Base-by-base conservation (phyloP, 2,113 vertebrate species). In the Cynoglossus semilaevis region DNA sequence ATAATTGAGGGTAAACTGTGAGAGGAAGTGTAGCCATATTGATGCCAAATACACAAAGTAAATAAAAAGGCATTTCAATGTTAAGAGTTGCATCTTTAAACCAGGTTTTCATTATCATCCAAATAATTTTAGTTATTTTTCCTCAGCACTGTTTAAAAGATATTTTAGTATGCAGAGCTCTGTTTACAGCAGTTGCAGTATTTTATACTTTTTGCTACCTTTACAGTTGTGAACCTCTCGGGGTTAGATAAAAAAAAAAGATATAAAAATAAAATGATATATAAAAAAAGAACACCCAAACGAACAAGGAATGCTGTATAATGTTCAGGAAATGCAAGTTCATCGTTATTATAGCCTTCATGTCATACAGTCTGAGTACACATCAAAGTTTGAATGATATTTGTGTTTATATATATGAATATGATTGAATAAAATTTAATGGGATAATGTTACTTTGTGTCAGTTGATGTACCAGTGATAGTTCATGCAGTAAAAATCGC, bases 181-280 rank as follows among this genome's bases (percentile, higher is more conserved):
- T 53, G 70, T 86, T 77, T 72, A 58, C 56, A 79, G 54, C 55
- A 72, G 58, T 74, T 67, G 74, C 72, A 72, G 77, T 85, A 77
- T 87, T 85, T 87, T 86, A 50, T 83, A 84, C 67, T 63, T 83
- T 82, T 86, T 82, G 61, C 63, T 82, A 85, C 73, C 46, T 80
- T 87, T 74, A 71, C 58, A 69, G 62, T 68, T 16, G 72, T 15
- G 15, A 76, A 75, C 47, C 70, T 57, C 51, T 66, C 17, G 43
- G 42, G 29, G 63, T 38, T 3, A n/a, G n/a, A n/a, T n/a, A 49
- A 60, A 29, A 18, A 38, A 46, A 44, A 56, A 70, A 10, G 9
- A 11, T 40, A 0, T 1, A 41, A 45, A 43, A 55, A 34, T 29
- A 29, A 29, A 6, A 29, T 29, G 2, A 29, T 29, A 29, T 12